Evolutionary conservation across 2,888 invertebrate genomes (phyloP), one percentile per base, ranked within the genome.

Genomic region (Drosophila colorata): DNA sequence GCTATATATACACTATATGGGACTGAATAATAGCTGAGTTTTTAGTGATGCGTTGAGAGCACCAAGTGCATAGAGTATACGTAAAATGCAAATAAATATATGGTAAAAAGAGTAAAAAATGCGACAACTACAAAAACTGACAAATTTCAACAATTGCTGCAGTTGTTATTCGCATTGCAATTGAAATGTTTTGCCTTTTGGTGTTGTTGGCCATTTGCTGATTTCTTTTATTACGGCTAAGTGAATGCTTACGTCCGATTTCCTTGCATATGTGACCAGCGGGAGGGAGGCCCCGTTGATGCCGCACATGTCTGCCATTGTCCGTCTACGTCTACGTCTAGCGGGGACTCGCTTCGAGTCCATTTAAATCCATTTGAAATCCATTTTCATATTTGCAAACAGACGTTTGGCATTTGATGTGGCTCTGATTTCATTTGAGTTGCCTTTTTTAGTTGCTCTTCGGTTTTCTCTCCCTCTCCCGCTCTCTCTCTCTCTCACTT

Each of bases 211-310:
- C 58, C 58, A 59, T 56, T 79, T 69, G 71, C 69, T 70, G 59
- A 63, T 69, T 74, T 68, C 80, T 71, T 76, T 84, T 77, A 79
- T 84, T 74, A 77, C 71, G 74, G 72, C 73, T 74, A 85, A 70
- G 83, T 77, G 75, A 74, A 80, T 79, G 80, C 71, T 74, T 74
- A 65, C 69, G 74, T 76, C 74, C 75, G 74, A 70, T 74, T 78
- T 69, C 64, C 60, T 65, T 23, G 60, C 64, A 80, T 64, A 69
- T 61, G 43, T 69, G 35, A 23, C 51, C 49, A 28, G 28, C 9
- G 9, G 28, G 8, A 9, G 28, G 28, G 9, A 2, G 28, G 28
- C 2, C 9, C 37, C 53, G 43, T 25, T 14, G 49, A 40, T 40
- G 14, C 25, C 31, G 28, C 33, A 55, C 28, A 56, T 41, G 20